A percentile compares a stretch with the other conserved stretches of the same genome.
phyloP scores from a whole-genome alignment of 2,797 vertebrate genomes.

The Mergus octosetaceus region DNA sequence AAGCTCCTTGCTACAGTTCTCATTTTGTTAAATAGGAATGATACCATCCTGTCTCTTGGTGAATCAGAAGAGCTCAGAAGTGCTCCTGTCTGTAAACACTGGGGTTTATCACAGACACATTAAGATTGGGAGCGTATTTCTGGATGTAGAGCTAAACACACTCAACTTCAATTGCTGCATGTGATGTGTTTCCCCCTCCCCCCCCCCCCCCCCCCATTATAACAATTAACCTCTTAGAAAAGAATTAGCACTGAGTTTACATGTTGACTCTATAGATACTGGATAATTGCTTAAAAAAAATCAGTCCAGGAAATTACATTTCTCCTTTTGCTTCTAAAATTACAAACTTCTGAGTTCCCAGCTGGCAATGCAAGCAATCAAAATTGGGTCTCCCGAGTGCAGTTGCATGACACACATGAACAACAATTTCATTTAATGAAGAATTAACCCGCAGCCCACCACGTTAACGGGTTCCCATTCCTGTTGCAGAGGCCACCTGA shows the following conservation, averaged over 20 bases:
- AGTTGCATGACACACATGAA: constrained; percentile 68
- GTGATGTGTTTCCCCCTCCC: background rate
- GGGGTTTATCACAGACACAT: background rate
- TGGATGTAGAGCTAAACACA: background rate
- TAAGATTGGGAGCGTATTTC: background rate
- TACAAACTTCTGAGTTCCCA: constrained; percentile 68
- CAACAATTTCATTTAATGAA: constrained; percentile 67
- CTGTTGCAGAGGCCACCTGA: background rate
- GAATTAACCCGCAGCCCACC: constrained; percentile 61
- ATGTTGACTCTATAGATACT: constrained; percentile 54
- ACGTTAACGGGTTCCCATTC: background rate
- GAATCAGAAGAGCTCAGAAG: background rate
- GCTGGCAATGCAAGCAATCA: constrained; percentile 67
- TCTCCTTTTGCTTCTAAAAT: constrained; percentile 66
- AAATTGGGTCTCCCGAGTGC: constrained; percentile 57
- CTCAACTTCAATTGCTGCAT: constrained; percentile 30
- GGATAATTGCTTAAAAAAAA: constrained; percentile 55
- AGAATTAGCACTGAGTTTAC: constrained; percentile 61
- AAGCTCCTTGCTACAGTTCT: background rate
- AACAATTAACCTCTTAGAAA: constrained; percentile 65
- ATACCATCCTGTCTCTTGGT: background rate
- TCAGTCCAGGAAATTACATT: constrained; percentile 69
- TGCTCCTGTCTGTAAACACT: background rate
- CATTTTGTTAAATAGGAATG: background rate
- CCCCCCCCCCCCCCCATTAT: background rate